Evolutionary conservation across 2,113 vertebrate species (phyloP), one percentile per base, ranked within the genome.

Genomic region (Otocyon megalotis): DNA sequence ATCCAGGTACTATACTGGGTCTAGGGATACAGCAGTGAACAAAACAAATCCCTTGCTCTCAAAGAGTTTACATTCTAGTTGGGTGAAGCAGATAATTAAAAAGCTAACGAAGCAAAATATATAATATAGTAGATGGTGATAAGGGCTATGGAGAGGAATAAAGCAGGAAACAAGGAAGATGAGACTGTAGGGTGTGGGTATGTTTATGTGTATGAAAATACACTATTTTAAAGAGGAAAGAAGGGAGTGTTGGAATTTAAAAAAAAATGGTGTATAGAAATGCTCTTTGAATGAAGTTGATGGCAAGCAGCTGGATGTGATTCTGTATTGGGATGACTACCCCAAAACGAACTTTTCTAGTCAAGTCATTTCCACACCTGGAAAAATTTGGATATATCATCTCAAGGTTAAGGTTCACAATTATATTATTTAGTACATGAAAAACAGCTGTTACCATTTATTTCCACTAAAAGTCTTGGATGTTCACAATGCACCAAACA

Each of bases 361-460:
- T 88, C 50, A 86, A 71, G 82, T 53, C n/a, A 86, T 77, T 92
- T 93, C 56, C 15, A 86, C 79, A 91, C 65, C 93, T 95, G 80
- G 83, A 71, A 63, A 93, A 89, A 56, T 94, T 1, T 71, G 71
- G 43, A 86, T 26, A 13, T n/a, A 50, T 74, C 50, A 54, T 91
- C 58, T 96, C 22, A 91, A 93, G 58, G 88, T 91, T 71, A 97
- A 93, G 76, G 50, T 77, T 96, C 71, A 71, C 14, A 86, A 93
- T 85, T 82, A 81, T 20, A 96, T 56, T 77, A 37, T 96, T 80
- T 85, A 26, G 24, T 93, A 82, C 48, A 82, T 0, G 24, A 87
- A 50, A 89, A 87, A 83, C 93, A 97, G 92, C 93, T 95, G 86
- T 96, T 96, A 81, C 43, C 62, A 90, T 93, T 96, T 95, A 92